Evolutionary conservation across 2,797 vertebrate genomes (phyloP).

Genomic region (Myripristis murdjan): DNA sequence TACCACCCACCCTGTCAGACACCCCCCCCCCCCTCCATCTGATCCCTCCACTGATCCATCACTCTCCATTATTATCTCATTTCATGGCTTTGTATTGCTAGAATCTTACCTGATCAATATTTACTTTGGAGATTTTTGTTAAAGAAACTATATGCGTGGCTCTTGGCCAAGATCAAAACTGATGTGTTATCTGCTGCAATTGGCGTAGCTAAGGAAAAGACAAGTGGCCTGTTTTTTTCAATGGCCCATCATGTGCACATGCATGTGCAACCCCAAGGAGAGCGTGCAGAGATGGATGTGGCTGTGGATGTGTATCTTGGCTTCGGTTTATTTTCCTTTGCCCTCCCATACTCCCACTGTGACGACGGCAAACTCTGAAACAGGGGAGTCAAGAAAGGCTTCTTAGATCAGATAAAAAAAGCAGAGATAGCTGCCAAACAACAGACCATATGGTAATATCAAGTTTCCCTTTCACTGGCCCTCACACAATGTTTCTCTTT

Average conservation of each 20-base stretch:
- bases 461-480: slow-evolving; percentile 40
- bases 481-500: slow-evolving; percentile 24
- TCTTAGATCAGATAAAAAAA: slow-evolving; percentile 40
- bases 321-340: slow-evolving; percentile 56
- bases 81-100: slow-evolving; percentile 22
- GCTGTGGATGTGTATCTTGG: slow-evolving; percentile 48
- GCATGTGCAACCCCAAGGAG: slow-evolving; percentile 5
- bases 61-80: slow-evolving; percentile 44
- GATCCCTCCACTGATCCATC: slow-evolving; percentile 35
- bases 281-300: slow-evolving; percentile 18
- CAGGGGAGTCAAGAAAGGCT: slow-evolving; percentile 32
- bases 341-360: slow-evolving; percentile 44
- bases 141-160: slow-evolving; percentile 6
- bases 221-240: slow-evolving; percentile 30
- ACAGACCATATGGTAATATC: slow-evolving; percentile 21
- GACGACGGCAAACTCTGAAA: slow-evolving; percentile 23
- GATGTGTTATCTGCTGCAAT: neutral
- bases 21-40: slow-evolving; percentile 1
- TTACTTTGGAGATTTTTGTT: slow-evolving; percentile 27
- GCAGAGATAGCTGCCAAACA: slow-evolving; percentile 28
- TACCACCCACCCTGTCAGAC: slow-evolving; percentile 46
- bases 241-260: slow-evolving; percentile 11
- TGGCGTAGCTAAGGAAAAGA: slow-evolving; percentile 30
- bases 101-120: slow-evolving; percentile 25
- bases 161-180: slow-evolving; percentile 35